Conservation (phyloP, 2,888 invertebrate species). For the Seira musarum region DNA sequence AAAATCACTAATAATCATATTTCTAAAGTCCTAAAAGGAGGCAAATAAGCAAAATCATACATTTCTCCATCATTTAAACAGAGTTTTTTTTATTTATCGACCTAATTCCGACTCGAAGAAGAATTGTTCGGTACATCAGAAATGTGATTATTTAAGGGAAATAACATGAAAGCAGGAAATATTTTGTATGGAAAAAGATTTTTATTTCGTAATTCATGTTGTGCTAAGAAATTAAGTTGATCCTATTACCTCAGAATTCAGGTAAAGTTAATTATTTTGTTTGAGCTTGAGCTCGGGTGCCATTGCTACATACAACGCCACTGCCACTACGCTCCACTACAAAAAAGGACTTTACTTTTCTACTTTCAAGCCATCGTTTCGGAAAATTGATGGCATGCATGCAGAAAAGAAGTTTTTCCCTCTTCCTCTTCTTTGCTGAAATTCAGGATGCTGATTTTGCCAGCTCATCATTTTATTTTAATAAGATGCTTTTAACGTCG, state of each 20-base stretch:
- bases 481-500: conserved; percentile 6
- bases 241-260: neutral
- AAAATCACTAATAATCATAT: too few species aligned
- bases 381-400: conserved; percentile 7
- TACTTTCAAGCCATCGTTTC: neutral
- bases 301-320: too few species aligned
- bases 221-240: conserved; percentile 14
- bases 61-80: too few species aligned
- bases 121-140: neutral
- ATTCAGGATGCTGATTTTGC: conserved; percentile 16
- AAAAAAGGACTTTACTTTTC: conserved; percentile 3
- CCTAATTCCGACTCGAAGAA: neutral
- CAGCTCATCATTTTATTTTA: conserved; percentile 21
- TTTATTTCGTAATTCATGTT: conserved; percentile 15
- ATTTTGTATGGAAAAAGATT: neutral
- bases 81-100: too few species aligned
- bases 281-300: neutral
- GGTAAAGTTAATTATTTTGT: conserved; percentile 11
- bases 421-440: neutral
- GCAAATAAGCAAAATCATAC: too few species aligned
- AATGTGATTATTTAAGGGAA: neutral
- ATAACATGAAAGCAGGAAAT: neutral
- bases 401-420: conserved; percentile 1
- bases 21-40: too few species aligned
- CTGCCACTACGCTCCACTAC: neutral